Percentiles rank a stretch among this genome's conserved stretches.
phyloP scores from a whole-genome alignment of 1,140 invertebrate species.

The Agrilus planipennis region DNA sequence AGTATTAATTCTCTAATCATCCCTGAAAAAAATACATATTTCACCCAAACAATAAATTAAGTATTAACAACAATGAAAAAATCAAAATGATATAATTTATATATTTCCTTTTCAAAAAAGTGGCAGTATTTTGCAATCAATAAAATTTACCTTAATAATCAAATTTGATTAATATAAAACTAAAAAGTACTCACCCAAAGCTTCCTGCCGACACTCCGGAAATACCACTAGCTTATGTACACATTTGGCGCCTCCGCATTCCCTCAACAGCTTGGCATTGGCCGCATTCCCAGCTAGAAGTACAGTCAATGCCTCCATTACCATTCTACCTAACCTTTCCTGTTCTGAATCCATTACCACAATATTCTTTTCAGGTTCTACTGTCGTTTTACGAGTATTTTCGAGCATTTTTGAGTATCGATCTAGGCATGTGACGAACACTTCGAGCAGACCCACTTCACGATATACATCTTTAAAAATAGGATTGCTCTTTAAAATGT shows the following conservation, averaged over 20 bases:
- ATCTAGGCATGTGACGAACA: constrained; percentile 87
- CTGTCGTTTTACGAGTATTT: constrained; percentile 37
- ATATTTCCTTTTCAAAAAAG: background rate
- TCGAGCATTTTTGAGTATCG: constrained; percentile 72
- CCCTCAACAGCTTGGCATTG: constrained; percentile 87
- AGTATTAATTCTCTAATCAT: constrained; percentile 80
- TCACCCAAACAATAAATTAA: background rate
- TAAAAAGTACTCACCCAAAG: constrained; percentile 44
- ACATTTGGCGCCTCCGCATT: constrained; percentile 83
- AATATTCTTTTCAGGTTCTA: constrained; percentile 35
- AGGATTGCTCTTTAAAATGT: constrained; percentile 77
- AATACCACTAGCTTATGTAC: constrained; percentile 82
- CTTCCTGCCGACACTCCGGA: constrained; percentile 67
- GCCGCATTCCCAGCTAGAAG: constrained; percentile 66
- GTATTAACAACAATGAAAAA: background rate
- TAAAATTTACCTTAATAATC: too few species aligned
- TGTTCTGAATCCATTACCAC: constrained; percentile 46
- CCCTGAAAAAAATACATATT: constrained; percentile 30
- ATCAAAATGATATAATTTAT: background rate
- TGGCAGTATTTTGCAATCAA: too few species aligned
- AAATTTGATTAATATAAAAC: too few species aligned
- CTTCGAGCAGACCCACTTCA: constrained; percentile 95
- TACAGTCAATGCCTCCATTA: constrained; percentile 78
- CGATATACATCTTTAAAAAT: constrained; percentile 97
- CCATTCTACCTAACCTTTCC: constrained; percentile 67